Percentiles rank a stretch among this genome's conserved stretches.
Conservation (phyloP, 2,113 vertebrate genomes). For the Pseudopodoces humilis region DNA sequence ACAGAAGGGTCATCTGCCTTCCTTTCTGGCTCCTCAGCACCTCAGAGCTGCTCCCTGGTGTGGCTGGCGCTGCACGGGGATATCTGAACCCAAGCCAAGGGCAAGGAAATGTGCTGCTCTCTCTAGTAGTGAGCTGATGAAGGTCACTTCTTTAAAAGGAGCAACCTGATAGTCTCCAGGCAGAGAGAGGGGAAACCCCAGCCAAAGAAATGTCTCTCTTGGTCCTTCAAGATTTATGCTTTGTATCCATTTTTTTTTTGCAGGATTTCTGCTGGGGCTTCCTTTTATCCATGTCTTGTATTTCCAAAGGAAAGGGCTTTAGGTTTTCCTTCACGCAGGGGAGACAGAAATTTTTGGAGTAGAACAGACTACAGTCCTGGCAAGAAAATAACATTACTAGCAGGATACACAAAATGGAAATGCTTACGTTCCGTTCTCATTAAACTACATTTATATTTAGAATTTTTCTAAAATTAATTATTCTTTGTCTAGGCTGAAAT, state of each 20-base stretch:
- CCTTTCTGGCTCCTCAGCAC: neutral
- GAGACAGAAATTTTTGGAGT: conserved; percentile 86
- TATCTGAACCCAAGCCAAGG: neutral
- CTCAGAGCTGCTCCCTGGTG: neutral
- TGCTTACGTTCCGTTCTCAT: neutral
- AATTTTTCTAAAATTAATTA: neutral
- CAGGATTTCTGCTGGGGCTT: conserved; percentile 27
- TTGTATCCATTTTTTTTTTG: neutral
- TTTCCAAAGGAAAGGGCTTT: conserved; percentile 84
- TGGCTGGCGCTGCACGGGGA: neutral
- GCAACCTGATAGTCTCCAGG: neutral
- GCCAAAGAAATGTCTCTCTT: neutral
- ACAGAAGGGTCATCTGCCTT: neutral
- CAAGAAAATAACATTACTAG: neutral
- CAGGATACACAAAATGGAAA: neutral
- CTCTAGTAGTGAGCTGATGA: neutral
- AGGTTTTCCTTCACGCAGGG: conserved; percentile 82
- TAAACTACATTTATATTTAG: neutral
- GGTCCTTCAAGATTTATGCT: neutral
- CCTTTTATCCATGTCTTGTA: conserved; percentile 83
- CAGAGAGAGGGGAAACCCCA: neutral
- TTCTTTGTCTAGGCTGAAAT: neutral
- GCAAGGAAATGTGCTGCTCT: neutral
- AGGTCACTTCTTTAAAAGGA: conserved; percentile 42
- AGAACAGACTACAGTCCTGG: conserved; percentile 91